Conservation (phyloP, 2,113 vertebrate species). For the Tympanuchus pallidicinctus region DNA sequence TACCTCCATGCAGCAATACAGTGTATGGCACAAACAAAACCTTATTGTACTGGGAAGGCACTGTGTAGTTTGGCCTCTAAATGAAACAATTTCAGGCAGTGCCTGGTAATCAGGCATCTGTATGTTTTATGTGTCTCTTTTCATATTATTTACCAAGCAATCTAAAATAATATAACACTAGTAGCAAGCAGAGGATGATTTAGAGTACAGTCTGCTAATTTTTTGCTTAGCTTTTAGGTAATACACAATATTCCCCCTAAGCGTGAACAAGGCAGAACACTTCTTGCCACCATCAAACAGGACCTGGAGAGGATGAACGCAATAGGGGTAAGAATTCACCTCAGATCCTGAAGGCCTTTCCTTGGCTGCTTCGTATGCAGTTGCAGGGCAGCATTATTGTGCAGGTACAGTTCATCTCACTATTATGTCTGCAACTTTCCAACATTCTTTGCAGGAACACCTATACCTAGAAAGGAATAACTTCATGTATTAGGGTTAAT, state of each 20-base stretch:
- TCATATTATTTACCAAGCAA: background rate
- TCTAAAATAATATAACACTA: background rate
- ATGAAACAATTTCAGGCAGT: background rate
- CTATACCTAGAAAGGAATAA: too few species aligned
- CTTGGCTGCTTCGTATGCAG: background rate
- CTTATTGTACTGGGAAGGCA: accelerated
- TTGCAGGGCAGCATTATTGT: background rate
- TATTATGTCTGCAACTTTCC: background rate
- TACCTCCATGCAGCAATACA: background rate
- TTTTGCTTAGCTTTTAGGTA: background rate
- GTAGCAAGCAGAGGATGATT: background rate
- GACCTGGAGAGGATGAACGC: background rate
- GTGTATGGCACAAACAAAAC: accelerated
- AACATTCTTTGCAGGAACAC: background rate
- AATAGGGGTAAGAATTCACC: background rate
- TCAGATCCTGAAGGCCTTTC: background rate
- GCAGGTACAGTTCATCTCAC: accelerated
- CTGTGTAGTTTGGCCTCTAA: background rate
- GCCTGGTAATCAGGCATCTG: background rate
- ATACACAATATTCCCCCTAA: background rate
- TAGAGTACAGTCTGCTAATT: background rate
- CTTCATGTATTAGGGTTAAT: too few species aligned
- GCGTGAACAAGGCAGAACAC: background rate
- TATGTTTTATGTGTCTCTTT: background rate
- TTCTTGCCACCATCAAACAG: background rate